Conservation (phyloP, 2,113 vertebrate species). For the Chloropsis cyanopogon region DNA sequence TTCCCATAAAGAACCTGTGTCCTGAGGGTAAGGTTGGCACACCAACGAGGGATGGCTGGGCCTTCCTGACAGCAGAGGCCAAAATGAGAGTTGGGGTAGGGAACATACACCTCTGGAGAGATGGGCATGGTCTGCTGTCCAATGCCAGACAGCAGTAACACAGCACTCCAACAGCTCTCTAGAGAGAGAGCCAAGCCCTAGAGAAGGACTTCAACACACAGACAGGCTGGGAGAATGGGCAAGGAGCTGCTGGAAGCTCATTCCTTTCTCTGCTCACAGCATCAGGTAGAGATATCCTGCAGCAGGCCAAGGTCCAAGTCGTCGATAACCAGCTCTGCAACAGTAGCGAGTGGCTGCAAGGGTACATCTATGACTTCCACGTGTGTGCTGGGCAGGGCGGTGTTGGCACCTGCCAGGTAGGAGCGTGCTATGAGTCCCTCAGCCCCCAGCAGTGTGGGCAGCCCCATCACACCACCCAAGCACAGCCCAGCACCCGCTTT, state of each 20-base stretch:
- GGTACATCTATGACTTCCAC: fast-evolving
- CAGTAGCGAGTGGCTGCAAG: background rate
- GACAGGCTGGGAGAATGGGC: background rate
- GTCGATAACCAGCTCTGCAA: background rate
- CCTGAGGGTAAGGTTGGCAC: background rate
- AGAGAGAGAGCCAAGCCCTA: background rate
- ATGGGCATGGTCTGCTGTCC: background rate
- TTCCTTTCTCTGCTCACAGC: background rate
- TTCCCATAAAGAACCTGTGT: background rate
- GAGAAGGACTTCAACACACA: background rate
- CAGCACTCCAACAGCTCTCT: background rate
- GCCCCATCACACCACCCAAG: too few relatives aligned
- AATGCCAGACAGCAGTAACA: background rate
- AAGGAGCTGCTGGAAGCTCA: background rate
- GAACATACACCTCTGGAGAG: background rate
- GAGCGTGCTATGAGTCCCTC: fast-evolving
- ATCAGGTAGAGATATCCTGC: fast-evolving
- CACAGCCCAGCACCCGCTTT: fast-evolving
- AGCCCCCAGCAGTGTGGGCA: background rate
- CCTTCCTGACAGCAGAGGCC: background rate
- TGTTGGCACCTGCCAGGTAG: background rate
- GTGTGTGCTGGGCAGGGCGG: background rate
- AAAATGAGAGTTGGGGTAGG: background rate
- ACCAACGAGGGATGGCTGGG: background rate
- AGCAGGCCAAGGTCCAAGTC: background rate